Conservation (phyloP, 1,140 invertebrate species). For the Formica selysi region DNA sequence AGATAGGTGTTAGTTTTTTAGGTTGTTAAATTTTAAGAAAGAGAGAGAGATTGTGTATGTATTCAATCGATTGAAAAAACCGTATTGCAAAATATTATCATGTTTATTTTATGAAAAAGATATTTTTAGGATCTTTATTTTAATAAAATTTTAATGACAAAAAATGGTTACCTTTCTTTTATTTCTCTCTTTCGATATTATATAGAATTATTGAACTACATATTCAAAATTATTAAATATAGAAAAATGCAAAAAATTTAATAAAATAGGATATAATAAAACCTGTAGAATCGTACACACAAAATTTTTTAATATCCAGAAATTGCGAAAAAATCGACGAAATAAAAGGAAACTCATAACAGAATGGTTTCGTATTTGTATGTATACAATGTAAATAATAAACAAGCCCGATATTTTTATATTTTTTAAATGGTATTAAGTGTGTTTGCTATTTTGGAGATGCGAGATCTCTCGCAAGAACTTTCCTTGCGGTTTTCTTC, state of each 20-base stretch:
- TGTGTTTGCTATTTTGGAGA: not conserved
- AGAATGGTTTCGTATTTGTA: not conserved
- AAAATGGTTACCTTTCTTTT: not conserved
- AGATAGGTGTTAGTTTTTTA: not conserved
- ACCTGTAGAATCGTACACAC: not conserved
- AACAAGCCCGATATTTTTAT: constrained; percentile 3
- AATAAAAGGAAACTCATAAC: not conserved
- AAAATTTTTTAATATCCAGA: not conserved
- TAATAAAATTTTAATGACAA: not conserved
- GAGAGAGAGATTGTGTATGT: not conserved
- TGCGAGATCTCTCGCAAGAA: not conserved
- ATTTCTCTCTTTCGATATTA: not conserved
- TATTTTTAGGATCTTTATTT: constrained; percentile 21
- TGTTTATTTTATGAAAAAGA: constrained; percentile 13
- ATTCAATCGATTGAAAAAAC: not conserved
- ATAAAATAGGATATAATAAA: not conserved
- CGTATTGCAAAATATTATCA: not conserved
- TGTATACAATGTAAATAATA: not conserved
- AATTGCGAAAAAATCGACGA: not conserved
- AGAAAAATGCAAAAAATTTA: not conserved
- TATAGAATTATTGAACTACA: not conserved
- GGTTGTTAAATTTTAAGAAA: constrained; percentile 14
- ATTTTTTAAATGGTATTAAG: not conserved
- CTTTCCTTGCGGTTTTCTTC: not conserved
- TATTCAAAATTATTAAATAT: not conserved